Evolutionary conservation across 2,888 invertebrate species (phyloP).

Genomic region (Dendrolimus pini): DNA sequence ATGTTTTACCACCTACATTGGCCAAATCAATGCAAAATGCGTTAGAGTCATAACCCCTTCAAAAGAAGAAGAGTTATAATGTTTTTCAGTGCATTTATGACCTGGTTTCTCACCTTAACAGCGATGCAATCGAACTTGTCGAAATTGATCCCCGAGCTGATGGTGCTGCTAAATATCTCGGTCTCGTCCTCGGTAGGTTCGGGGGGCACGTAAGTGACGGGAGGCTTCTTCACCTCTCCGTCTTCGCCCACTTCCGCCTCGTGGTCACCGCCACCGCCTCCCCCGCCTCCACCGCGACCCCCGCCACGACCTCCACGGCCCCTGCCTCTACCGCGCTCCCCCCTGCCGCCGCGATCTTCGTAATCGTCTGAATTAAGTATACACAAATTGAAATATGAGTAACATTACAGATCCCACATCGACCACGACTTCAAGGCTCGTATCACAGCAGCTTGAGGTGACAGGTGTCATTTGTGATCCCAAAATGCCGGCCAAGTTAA

Average conservation of each 20-base stretch:
- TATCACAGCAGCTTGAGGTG: too few species aligned
- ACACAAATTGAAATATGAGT: too few species aligned
- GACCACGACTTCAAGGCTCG: too few species aligned
- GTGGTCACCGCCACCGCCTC: constrained; percentile 30
- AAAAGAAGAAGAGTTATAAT: too few species aligned
- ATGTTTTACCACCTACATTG: too few species aligned
- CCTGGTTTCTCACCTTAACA: constrained; percentile 80
- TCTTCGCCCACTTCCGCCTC: constrained; percentile 36
- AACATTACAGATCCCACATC: too few species aligned
- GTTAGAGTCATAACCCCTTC: too few species aligned
- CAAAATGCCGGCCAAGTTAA: too few species aligned
- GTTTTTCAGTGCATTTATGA: too few species aligned
- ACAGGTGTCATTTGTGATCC: too few species aligned
- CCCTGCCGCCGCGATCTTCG: constrained; percentile 33
- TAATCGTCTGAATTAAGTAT: constrained; percentile 16
- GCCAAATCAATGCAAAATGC: too few species aligned
- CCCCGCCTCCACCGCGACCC: constrained; percentile 21
- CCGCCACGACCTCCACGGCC: constrained; percentile 23
- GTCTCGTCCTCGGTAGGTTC: constrained; percentile 83
- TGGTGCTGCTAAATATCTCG: constrained; percentile 82
- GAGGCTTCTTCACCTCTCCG: constrained; percentile 54
- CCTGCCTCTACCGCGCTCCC: constrained; percentile 27
- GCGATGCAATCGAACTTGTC: constrained; percentile 92
- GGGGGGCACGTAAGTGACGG: constrained; percentile 81
- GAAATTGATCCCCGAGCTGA: constrained; percentile 93